phyloP scores from a whole-genome alignment of 2,888 invertebrate species.

The Dynastes hyllus region DNA sequence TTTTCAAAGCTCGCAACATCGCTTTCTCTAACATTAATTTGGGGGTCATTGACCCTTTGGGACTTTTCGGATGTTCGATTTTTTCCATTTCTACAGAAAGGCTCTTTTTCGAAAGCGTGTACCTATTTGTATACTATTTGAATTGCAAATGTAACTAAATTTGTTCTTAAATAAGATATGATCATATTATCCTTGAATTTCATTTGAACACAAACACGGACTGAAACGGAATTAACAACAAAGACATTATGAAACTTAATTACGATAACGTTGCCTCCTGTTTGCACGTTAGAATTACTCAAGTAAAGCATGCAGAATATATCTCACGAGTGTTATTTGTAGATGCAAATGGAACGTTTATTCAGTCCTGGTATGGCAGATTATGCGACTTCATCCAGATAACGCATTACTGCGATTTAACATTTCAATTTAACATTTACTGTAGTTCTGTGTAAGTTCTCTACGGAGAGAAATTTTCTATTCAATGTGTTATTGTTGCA shows the following conservation, averaged over 20 bases:
- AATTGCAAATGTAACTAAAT: too few relatives aligned
- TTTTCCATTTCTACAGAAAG: too few relatives aligned
- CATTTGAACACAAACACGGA: not conserved
- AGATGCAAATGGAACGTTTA: slow-evolving; percentile 10
- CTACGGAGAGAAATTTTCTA: not conserved
- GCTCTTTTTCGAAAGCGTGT: too few relatives aligned
- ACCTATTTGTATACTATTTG: too few relatives aligned
- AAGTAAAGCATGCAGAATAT: not conserved
- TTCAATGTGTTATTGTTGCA: not conserved
- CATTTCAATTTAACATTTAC: slow-evolving; percentile 5
- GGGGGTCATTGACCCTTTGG: too few relatives aligned
- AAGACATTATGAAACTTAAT: not conserved
- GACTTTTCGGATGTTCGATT: too few relatives aligned
- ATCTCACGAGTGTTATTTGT: not conserved
- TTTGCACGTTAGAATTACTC: not conserved
- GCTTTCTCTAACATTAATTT: too few relatives aligned
- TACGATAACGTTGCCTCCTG: not conserved
- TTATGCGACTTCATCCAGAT: not conserved
- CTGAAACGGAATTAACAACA: not conserved
- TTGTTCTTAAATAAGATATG: too few relatives aligned
- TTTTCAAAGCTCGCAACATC: too few relatives aligned
- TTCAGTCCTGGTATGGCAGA: not conserved
- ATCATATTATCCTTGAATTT: too few relatives aligned
- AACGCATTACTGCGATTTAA: not conserved
- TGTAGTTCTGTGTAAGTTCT: not conserved